Evolutionary conservation across 1,140 invertebrate genomes (phyloP), one percentile per base, ranked within the genome.

Genomic region (Calosoma granatense): DNA sequence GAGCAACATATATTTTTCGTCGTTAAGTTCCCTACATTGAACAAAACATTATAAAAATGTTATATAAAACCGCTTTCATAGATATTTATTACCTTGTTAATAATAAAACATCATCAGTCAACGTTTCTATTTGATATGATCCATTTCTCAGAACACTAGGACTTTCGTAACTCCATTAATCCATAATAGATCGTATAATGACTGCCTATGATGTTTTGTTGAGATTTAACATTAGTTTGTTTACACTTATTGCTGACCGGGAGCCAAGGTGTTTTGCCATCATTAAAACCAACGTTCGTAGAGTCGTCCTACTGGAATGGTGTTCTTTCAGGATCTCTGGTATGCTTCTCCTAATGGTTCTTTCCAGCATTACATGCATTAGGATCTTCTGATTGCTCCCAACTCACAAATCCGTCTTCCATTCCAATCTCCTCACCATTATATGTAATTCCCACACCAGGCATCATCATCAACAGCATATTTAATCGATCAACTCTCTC

Each of bases 341-440:
- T 66, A 14, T 51, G 59, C 3, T 55, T 41, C 56, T 56, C 19
- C 41, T 66, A 68, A 1, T 55, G 52, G 14, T 66, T 65, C 12
- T 58, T 56, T 4, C 64, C 66, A 21, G 47, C 64, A 39, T 61
- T 60, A 30, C 59, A 65, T 36, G 59, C 68, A 12, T 59, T 54
- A 14, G 70, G 70, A 52, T 63, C 60, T 14, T 39, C 11, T 17
- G 61, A 63, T 63, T 63, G 74, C 56, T 76, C 72, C 72, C 75
- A 80, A 55, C 71, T 72, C n/a, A 82, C 73, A 51, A 66, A 79
- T 1, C 74, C 76, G 67, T 87, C 76, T 53, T 71, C 70, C 80
- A 88, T 85, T 0, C 82, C 86, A 20, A 88, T 80, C 64, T 89
- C 87, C 66, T 88, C 86, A 3, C 86, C 86, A 66, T 87, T 83